These are phyloP conservation scores for Tinea trinotella DNA, from an alignment of 2,888 invertebrate species.

Conservation along the genomic window DNA sequence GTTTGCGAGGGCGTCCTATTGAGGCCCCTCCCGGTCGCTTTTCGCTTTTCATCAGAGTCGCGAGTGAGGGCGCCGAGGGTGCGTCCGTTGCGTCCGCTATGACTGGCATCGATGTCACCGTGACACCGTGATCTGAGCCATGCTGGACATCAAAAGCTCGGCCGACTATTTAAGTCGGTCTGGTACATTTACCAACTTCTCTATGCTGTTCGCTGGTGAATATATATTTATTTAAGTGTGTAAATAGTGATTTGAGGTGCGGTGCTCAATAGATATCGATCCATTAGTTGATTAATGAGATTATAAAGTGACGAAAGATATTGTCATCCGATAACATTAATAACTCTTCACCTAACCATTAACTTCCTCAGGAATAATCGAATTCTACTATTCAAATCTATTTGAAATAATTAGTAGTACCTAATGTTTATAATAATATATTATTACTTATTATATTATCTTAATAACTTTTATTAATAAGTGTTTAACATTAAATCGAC, in stretches of 20 bases:
- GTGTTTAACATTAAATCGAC: no score
- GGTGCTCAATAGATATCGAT: not conserved
- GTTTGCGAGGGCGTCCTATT: constrained; percentile 22
- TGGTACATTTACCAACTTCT: constrained; percentile 94
- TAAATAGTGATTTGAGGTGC: constrained; percentile 28
- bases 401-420: not conserved
- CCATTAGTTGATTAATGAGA: not conserved
- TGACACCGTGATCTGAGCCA: constrained; percentile 54
- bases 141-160: constrained; percentile 94
- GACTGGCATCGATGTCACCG: constrained; percentile 37
- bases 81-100: constrained; percentile 26
- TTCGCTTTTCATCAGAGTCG: constrained; percentile 18
- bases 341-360: no score
- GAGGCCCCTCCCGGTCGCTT: constrained; percentile 24
- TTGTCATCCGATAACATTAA: not conserved
- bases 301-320: not conserved
- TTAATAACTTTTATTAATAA: no score
- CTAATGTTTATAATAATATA: not conserved
- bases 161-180: constrained; percentile 92
- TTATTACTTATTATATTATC: not conserved
- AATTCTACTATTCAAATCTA: not conserved
- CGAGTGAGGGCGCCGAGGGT: constrained; percentile 13
- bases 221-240: constrained; percentile 40
- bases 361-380: no score
- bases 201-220: constrained; percentile 95